Evolutionary conservation across 2,888 invertebrate species (phyloP).

Genomic region (Acrocera orbiculus): DNA sequence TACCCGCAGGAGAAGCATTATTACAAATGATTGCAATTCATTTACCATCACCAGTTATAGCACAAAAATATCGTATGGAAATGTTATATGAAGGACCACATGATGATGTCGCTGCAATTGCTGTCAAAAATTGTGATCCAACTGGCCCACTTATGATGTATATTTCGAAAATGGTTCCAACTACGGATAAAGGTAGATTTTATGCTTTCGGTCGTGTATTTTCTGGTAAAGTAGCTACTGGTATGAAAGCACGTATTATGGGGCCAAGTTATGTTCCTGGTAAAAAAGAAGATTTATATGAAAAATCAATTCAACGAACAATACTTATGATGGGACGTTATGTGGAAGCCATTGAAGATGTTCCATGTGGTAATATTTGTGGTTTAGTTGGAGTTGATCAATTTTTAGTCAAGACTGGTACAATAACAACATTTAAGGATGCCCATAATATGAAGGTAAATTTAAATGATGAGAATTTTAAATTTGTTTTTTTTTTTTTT

Average conservation of each 20-base stretch:
- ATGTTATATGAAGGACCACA: constrained; percentile 98
- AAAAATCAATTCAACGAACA: constrained; percentile 98
- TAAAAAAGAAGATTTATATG: constrained; percentile 97
- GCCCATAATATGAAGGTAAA: constrained; percentile 90
- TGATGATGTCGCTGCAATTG: constrained; percentile 87
- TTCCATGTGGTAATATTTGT: constrained; percentile 98
- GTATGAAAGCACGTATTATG: constrained; percentile 94
- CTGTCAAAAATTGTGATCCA: constrained; percentile 86
- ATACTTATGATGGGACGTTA: constrained; percentile 99
- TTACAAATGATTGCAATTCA: constrained; percentile 99
- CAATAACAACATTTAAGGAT: constrained; percentile 96
- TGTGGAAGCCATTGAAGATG: constrained; percentile 98
- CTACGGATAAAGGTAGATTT: constrained; percentile 98
- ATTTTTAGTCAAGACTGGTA: constrained; percentile 97
- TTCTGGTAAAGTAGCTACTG: constrained; percentile 83
- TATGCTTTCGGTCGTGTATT: constrained; percentile 99
- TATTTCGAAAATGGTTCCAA: constrained; percentile 99
- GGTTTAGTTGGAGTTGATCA: constrained; percentile 99
- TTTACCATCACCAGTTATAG: constrained; percentile 95
- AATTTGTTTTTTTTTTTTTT: not conserved
- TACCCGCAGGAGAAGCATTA: constrained; percentile 97
- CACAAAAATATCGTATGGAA: constrained; percentile 98
- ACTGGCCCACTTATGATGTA: constrained; percentile 99
- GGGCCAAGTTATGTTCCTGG: constrained; percentile 96
- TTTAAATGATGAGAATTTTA: not conserved